phyloP scores from a whole-genome alignment of 1,140 invertebrate species.

The Trissolcus basalis region DNA sequence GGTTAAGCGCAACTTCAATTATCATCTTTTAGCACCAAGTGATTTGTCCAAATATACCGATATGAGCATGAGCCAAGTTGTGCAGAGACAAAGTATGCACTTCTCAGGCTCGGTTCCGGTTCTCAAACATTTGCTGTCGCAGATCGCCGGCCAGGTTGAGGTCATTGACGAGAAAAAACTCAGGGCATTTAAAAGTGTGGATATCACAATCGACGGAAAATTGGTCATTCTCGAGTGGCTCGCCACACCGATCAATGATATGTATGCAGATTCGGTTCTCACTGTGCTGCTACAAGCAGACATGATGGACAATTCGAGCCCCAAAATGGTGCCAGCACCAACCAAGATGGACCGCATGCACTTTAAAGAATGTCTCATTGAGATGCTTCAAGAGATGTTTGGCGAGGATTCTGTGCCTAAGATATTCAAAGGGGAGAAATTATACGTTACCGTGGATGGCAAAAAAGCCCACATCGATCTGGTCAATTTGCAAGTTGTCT shows the following conservation, averaged over 20 bases:
- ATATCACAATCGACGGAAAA: constrained; percentile 88
- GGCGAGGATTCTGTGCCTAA: constrained; percentile 96
- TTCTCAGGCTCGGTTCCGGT: constrained; percentile 87
- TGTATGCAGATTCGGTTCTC: constrained; percentile 97
- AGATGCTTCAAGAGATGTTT: constrained; percentile 96
- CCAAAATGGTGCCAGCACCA: constrained; percentile 78
- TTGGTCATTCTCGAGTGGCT: constrained; percentile 94
- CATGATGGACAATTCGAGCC: constrained; percentile 80
- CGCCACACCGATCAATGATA: constrained; percentile 96
- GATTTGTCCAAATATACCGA: constrained; percentile 98
- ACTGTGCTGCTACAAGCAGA: constrained; percentile 89
- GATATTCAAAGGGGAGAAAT: constrained; percentile 92
- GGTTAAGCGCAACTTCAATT: constrained; percentile 98
- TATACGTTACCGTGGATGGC: constrained; percentile 90
- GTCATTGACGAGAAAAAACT: constrained; percentile 84
- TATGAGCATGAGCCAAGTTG: constrained; percentile 93
- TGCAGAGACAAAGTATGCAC: constrained; percentile 91
- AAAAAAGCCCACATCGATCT: constrained; percentile 92
- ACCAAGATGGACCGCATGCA: constrained; percentile 89
- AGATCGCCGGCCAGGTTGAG: constrained; percentile 89
- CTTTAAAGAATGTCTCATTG: constrained; percentile 94
- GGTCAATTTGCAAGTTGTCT: constrained; percentile 85
- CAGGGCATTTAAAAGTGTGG: constrained; percentile 86
- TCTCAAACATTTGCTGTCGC: constrained; percentile 88
- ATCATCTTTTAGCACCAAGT: constrained; percentile 93